phyloP scores from a whole-genome alignment of 2,113 vertebrate species.

The Vimba vimba region DNA sequence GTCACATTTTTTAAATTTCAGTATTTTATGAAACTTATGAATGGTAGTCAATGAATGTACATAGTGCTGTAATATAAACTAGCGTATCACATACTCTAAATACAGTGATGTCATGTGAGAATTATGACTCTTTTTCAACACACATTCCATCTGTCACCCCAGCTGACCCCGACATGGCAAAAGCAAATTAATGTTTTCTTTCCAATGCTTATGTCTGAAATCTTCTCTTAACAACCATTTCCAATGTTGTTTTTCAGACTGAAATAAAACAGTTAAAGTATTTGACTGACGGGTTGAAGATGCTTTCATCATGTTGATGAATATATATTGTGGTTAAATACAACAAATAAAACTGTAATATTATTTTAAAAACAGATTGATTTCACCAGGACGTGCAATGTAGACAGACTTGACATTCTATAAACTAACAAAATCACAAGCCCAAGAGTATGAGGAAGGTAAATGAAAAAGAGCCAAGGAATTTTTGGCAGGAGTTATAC shows the following conservation, averaged over 20 bases:
- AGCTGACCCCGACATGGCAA: background rate
- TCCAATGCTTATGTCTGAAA: background rate
- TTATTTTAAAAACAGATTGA: background rate
- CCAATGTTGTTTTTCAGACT: background rate
- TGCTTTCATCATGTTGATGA: background rate
- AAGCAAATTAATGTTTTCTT: conserved; percentile 1
- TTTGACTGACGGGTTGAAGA: background rate
- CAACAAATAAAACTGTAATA: background rate
- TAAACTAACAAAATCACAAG: background rate
- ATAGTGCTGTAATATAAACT: background rate
- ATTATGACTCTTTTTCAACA: background rate
- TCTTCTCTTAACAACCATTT: background rate
- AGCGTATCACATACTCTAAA: background rate
- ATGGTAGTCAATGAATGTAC: background rate
- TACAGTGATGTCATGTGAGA: conserved; percentile 18
- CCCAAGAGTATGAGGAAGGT: background rate
- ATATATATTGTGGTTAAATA: background rate
- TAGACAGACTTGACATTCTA: background rate
- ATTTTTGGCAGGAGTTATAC: conserved; percentile 3
- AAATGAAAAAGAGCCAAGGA: background rate
- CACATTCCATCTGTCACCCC: background rate
- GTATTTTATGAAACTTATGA: no score
- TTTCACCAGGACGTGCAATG: background rate
- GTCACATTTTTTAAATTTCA: no score
- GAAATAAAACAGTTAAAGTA: background rate